Evolutionary conservation across 2,888 invertebrate genomes (phyloP), one percentile per base, ranked within the genome.

Genomic region (Junonia oenone): DNA sequence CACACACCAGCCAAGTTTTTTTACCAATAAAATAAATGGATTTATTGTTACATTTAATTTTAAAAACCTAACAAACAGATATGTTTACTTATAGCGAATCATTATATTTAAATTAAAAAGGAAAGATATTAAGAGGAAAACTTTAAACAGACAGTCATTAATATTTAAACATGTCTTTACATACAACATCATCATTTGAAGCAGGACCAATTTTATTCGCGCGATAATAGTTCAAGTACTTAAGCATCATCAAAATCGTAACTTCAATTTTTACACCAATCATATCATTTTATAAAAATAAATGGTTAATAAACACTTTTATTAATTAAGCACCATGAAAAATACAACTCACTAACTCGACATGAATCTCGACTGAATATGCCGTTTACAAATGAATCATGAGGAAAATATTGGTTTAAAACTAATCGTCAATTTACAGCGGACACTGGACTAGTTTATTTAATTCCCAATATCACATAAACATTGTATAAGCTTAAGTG

Each of bases 321-420:
- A 38, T 50, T 31, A 40, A 46, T 8, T 49, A 46, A 37, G 27
- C 33, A 51, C 38, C 13, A 40, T 53, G 48, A 50, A 61, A 61
- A 57, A 61, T 47, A 35, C 62, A 60, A 65, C 53, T 59, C 62
- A 58, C 50, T 59, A 56, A 65, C 53, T 59, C 62, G 56, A 48
- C 57, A 55, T 59, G 58, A 54, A 58, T 51, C 58, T 62, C 61
- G 63, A 64, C 62, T 60, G 70, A 70, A 69, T 59, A 64, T 55
- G 63, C 51, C 59, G 53, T 55, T 51, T 38, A 56, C 62, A 55
- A 66, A 68, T 85, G 84, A 84, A 68, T 85, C 83, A 85, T 70
- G 63, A 87, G 87, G 87, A 86, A 87, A 87, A 88, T 75, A 75
- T 76, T 75, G 69, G 63, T 73, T n/a, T 71, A 68, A 78, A 81